phyloP scores from a whole-genome alignment of 2,797 vertebrate genomes.

The Myotis pilosus region DNA sequence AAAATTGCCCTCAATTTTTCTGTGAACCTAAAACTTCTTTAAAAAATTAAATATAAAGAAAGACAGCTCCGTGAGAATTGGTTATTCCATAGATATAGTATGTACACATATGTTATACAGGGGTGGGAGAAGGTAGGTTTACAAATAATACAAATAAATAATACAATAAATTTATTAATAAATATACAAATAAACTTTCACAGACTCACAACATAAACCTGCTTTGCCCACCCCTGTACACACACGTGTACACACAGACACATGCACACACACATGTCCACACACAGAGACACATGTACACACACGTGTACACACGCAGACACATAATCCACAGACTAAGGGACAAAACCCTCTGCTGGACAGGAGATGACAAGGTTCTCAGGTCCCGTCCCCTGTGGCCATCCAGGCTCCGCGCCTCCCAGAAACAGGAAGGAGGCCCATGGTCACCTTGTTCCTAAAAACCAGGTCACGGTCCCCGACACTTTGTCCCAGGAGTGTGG shows the following conservation, averaged over 20 bases:
- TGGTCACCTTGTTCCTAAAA: background rate
- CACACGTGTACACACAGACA: too few relatives aligned
- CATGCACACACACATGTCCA: background rate
- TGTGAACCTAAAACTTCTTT: background rate
- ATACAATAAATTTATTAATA: background rate
- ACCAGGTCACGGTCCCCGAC: background rate
- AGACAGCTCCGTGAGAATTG: background rate
- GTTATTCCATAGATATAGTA: fast-evolving
- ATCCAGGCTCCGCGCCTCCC: background rate
- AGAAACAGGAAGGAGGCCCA: background rate
- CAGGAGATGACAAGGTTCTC: fast-evolving
- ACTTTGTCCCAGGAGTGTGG: background rate
- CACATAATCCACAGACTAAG: fast-evolving
- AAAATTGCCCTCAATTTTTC: background rate
- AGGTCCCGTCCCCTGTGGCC: fast-evolving
- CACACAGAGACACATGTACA: fast-evolving
- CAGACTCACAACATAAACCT: background rate
- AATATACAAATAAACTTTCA: background rate
- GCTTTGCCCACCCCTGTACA: background rate
- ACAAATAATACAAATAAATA: background rate
- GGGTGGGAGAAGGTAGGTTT: background rate
- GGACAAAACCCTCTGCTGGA: fast-evolving
- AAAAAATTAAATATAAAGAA: background rate
- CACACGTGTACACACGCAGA: fast-evolving
- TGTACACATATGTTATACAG: fast-evolving